Percentiles rank a stretch among this genome's conserved stretches.
Evolutionary conservation across 2,113 vertebrate genomes (phyloP).

Genomic region (Diadophis punctatus): DNA sequence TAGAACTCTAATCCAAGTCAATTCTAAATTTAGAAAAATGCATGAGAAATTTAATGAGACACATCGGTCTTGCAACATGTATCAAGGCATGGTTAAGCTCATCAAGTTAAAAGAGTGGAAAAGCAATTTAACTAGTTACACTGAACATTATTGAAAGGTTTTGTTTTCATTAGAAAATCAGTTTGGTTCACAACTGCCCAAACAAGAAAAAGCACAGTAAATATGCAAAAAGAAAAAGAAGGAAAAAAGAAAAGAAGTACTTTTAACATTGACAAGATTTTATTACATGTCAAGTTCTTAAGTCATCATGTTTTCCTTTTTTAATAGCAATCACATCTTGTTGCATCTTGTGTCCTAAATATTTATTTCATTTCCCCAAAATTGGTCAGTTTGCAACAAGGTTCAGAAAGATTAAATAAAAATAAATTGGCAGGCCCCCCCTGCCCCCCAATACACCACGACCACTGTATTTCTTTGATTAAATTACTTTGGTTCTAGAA

Average conservation of each 20-base stretch:
- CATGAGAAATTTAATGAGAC: background rate
- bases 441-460: background rate
- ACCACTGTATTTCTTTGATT: background rate
- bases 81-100: background rate
- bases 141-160: background rate
- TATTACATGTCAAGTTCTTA: background rate
- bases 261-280: background rate
- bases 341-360: background rate
- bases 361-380: background rate
- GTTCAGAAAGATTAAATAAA: background rate
- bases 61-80: background rate
- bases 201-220: background rate
- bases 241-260: background rate
- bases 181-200: background rate
- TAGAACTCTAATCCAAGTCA: background rate
- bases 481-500: constrained; percentile 29
- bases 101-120: background rate
- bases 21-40: background rate
- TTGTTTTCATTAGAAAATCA: background rate
- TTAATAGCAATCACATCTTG: background rate
- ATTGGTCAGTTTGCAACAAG: background rate
- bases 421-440: background rate
- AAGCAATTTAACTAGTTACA: background rate
- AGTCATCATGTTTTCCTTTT: background rate
- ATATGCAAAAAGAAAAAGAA: background rate